Evolutionary conservation across 2,888 invertebrate genomes (phyloP).

Genomic region (Amitus sp.): DNA sequence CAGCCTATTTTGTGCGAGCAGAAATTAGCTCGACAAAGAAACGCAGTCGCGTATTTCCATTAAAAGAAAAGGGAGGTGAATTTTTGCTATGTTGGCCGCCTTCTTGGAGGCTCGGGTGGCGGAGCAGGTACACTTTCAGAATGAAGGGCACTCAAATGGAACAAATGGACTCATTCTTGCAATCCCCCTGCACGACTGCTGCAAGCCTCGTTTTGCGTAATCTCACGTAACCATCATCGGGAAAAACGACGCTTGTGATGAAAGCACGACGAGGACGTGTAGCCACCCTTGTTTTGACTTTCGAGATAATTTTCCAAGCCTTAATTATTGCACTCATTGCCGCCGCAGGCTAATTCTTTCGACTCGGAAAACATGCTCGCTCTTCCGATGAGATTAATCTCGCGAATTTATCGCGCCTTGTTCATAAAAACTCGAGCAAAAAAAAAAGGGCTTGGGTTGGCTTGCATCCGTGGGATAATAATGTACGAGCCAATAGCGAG

Average conservation of each 20-base stretch:
- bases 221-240: conserved; percentile 35
- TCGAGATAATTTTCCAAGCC: conserved; percentile 20
- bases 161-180: conserved; percentile 33
- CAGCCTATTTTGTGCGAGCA: too few relatives aligned
- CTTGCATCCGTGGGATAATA: too few relatives aligned
- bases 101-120: conserved; percentile 2
- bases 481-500: too few relatives aligned
- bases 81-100: conserved; percentile 1
- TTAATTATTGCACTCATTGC: too few relatives aligned
- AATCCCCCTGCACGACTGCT: conserved; percentile 31
- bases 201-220: conserved; percentile 31
- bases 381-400: too few relatives aligned
- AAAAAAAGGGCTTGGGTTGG: too few relatives aligned
- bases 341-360: too few relatives aligned
- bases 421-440: too few relatives aligned
- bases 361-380: too few relatives aligned
- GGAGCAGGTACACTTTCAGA: conserved; percentile 17
- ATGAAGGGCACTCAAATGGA: conserved; percentile 33
- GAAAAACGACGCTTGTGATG: conserved; percentile 26
- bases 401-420: too few relatives aligned
- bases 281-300: conserved; percentile 27
- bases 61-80: not conserved
- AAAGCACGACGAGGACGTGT: conserved; percentile 24
- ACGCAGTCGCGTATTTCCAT: not conserved
- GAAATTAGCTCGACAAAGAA: too few relatives aligned